Conservation (phyloP, 2,113 vertebrate genomes). For the Struthidea cinerea region DNA sequence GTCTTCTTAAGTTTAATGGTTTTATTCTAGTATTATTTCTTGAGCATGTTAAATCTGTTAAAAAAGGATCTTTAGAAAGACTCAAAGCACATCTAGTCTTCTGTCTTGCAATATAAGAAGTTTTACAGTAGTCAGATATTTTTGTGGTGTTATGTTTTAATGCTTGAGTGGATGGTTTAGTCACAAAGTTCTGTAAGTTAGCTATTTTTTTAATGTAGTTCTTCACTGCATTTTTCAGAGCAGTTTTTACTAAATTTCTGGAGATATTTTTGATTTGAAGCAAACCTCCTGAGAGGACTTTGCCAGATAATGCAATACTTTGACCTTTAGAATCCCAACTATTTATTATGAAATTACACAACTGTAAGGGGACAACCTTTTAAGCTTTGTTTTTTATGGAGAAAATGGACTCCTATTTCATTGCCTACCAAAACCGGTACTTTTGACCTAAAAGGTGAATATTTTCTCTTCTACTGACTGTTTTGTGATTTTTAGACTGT, state of each 20-base stretch:
- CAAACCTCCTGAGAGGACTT: not conserved
- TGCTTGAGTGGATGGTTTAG: not conserved
- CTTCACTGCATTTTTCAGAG: not conserved
- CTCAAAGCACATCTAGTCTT: not conserved
- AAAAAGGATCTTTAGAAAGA: not conserved
- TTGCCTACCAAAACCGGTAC: not conserved
- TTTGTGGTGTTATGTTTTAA: not conserved
- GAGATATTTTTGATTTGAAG: not conserved
- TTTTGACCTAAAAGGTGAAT: not conserved
- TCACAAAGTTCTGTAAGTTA: not conserved
- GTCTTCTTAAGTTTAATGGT: fast-evolving
- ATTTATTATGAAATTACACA: not conserved
- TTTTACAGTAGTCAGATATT: not conserved
- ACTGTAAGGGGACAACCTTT: not conserved
- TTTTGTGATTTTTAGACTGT: not conserved
- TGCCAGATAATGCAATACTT: not conserved
- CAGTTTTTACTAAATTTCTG: not conserved
- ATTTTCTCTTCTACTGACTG: not conserved
- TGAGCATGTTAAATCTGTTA: not conserved
- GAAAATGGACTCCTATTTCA: not conserved
- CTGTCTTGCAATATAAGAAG: not conserved
- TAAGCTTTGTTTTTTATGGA: not conserved
- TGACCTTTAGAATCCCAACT: not conserved
- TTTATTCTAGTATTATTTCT: not conserved
- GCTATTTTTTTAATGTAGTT: not conserved